phyloP scores from a whole-genome alignment of 2,113 vertebrate species.

The Halichoerus grypus region DNA sequence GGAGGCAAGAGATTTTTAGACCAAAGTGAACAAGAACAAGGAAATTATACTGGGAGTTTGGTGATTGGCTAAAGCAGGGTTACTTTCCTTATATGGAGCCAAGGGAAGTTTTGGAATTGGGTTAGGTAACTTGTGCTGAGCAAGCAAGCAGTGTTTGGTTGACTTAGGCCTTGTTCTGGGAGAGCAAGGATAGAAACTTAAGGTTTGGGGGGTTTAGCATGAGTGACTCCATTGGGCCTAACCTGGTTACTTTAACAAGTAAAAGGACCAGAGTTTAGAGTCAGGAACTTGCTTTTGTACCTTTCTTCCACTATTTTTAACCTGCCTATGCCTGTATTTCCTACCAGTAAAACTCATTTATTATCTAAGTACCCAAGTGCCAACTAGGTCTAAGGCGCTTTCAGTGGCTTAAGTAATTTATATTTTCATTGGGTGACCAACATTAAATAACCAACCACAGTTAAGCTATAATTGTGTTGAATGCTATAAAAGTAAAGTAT shows the following conservation, averaged over 20 bases:
- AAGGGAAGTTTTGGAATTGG: background rate
- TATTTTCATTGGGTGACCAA: background rate
- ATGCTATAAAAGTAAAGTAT: background rate
- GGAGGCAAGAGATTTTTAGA: background rate
- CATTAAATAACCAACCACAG: background rate
- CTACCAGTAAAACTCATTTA: background rate
- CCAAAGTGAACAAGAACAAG: background rate
- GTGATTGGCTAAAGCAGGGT: background rate
- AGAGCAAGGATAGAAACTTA: background rate
- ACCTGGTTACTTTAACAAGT: background rate
- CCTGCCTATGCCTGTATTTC: slow-evolving; percentile 34
- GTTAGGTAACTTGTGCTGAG: background rate
- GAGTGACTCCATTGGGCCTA: background rate
- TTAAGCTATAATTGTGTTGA: background rate
- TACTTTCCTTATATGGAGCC: background rate
- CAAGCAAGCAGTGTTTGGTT: background rate
- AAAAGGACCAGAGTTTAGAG: background rate
- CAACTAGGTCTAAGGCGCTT: background rate
- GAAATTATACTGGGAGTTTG: background rate
- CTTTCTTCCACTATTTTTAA: background rate
- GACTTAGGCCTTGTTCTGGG: background rate
- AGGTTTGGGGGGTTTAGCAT: background rate
- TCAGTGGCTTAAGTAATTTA: background rate
- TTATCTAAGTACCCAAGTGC: background rate
- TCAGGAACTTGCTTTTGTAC: slow-evolving; percentile 16